Conservation (phyloP, 2,113 vertebrate genomes). For the Agapornis roseicollis region DNA sequence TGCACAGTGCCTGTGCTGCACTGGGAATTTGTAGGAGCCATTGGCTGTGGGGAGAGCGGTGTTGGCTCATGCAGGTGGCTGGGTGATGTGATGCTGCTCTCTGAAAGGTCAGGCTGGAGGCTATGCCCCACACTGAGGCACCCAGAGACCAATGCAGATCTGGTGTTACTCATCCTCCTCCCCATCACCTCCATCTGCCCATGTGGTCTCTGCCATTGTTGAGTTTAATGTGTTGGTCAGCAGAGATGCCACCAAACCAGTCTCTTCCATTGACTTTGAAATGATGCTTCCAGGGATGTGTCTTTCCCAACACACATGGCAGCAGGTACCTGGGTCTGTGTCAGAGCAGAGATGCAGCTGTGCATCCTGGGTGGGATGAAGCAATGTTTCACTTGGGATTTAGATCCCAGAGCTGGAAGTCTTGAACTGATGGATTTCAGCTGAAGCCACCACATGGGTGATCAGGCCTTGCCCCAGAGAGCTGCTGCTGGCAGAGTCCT, state of each 20-base stretch:
- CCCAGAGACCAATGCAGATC: not conserved
- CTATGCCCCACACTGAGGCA: not conserved
- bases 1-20: not conserved
- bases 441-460: not conserved
- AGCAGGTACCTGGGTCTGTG: not conserved
- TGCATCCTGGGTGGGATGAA: not conserved
- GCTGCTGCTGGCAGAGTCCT: not conserved
- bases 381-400: not conserved
- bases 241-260: not conserved
- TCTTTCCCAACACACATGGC: fast-evolving
- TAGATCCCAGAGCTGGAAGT: not conserved
- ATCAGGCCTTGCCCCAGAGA: not conserved
- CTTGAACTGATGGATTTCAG: not conserved
- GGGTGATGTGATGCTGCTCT: not conserved
- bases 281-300: not conserved
- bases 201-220: not conserved
- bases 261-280: not conserved
- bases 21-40: not conserved
- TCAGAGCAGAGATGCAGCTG: not conserved
- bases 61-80: not conserved
- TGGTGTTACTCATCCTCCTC: not conserved
- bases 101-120: not conserved
- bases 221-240: not conserved
- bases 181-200: not conserved
- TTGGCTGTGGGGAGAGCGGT: not conserved